Evolutionary conservation across 1,140 invertebrate species (phyloP), one percentile per base, ranked within the genome.

Genomic region (Radopholus similis): DNA sequence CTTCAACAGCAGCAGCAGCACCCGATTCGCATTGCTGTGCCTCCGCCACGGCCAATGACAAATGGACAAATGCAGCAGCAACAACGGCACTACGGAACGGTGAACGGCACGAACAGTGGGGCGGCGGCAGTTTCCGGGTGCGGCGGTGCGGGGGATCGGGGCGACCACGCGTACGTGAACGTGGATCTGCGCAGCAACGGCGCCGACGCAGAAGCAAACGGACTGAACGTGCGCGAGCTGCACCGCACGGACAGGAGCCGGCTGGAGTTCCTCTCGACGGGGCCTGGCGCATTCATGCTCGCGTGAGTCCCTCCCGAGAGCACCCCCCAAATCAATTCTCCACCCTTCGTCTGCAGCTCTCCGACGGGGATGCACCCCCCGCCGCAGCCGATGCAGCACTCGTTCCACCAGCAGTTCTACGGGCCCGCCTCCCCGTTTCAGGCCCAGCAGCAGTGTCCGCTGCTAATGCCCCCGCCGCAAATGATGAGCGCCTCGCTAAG

Each of bases 111-210:
- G 23, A 15, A n/a, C 56, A 30, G 28, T 32, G 55, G 4, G 21
- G 56, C 28, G 62, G 35, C 54, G 49, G 34, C 70, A 6, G 13
- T 18, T n/a, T n/a, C n/a, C n/a, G n/a, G n/a, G n/a, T n/a, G n/a
- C n/a, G 26, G 6, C 35, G 28, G 35, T 32, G 42, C 71, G 59
- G 30, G 69, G 47, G 37, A 77, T 72, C 37, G n/a, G n/a, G n/a
- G n/a, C n/a, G 62, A 74, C 49, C 73, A 76, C 37, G 68, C 66
- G 34, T 77, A 77, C 44, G 74, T 77, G 13, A 77, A 76, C 58
- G 70, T 77, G 28, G 74, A 77, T n/a, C 72, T 73, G 4, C 26
- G 21, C n/a, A 28, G 8, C 30, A 15, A 11, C 13, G 47, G 21
- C 34, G n/a, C 28, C 9, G 37, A 55, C 11, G n/a, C 8, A 60